Base-by-base conservation (phyloP, 2,113 vertebrate species). In the Chaetops frenatus region DNA sequence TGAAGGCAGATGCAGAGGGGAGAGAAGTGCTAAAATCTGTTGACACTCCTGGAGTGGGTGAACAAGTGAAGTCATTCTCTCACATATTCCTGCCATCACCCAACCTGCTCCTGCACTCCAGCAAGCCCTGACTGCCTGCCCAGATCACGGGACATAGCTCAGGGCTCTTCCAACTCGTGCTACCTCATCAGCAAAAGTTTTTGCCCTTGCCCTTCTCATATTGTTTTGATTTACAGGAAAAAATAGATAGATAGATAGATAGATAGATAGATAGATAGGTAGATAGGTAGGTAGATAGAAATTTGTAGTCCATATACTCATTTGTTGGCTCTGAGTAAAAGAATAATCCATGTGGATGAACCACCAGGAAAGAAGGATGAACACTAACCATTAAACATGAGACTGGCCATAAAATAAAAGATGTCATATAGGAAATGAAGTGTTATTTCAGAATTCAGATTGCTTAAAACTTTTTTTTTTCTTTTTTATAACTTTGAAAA, bases 181-280 rank as follows among this genome's bases (percentile, higher is more conserved):
- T 42, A 24, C 15, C 45, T 73, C 8, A 40, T 22, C 35, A 60
- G 33, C 27, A 67, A 64, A 77, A 25, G 9, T 24, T n/a, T 44
- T n/a, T 35, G n/a, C 3, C 3, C 3, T 21, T 47, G n/a, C 2
- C 5, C 6, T 60, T 33, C 15, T 17, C 9, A 7, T n/a, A 6
- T 13, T 54, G 15, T 42, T 18, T 69, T 44, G 11, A 69, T 51
- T 66, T 83, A 50, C 15, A 25, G 22, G 4, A 72, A 70, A 71
- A 12, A 9, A 58, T 7, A 4, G 24, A 35, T 7, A 4, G 44
- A 72, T 3, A 3, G 48, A 70, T 29, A 12, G 36, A 61, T 13
- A 18, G 15, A 47, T 15, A n/a, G n/a, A n/a, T n/a, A n/a, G n/a
- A n/a, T n/a, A n/a, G n/a, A n/a, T n/a, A n/a, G n/a, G n/a, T n/a